A percentile compares a stretch with the other conserved stretches of the same genome.
These are phyloP conservation scores for Sebastes umbrosus DNA, from an alignment of 2,797 vertebrate genomes.

Conservation along the genomic window DNA sequence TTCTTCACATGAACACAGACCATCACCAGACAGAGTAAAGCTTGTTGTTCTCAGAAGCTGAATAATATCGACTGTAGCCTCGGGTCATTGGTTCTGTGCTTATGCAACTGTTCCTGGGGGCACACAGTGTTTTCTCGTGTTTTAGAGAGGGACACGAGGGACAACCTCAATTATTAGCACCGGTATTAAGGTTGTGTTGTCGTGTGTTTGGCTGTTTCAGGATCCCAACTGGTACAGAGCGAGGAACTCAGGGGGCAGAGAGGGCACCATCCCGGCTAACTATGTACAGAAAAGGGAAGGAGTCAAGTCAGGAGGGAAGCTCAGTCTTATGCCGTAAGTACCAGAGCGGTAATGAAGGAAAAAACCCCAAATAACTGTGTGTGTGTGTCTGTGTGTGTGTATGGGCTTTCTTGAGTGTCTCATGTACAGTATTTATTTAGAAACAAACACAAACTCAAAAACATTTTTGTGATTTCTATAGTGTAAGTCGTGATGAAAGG, in stretches of 20 bases:
- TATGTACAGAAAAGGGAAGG: conserved; percentile 98
- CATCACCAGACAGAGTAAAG: background rate
- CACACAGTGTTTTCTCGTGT: too few relatives aligned
- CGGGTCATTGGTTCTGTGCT: background rate
- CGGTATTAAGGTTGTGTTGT: background rate
- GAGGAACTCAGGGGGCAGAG: conserved; percentile 92
- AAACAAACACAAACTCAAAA: background rate
- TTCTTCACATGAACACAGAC: background rate
- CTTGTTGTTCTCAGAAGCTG: background rate
- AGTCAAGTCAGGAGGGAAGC: conserved; percentile 95
- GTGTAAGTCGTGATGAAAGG: background rate
- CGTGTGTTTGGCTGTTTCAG: conserved; percentile 65
- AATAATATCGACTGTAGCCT: background rate
- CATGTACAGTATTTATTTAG: background rate
- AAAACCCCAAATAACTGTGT: background rate
- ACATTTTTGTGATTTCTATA: background rate
- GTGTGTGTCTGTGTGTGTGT: background rate
- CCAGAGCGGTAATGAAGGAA: background rate
- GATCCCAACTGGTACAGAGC: conserved; percentile 99
- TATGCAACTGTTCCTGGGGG: background rate
- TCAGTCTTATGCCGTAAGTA: conserved; percentile 99
- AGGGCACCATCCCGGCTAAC: conserved; percentile 97
- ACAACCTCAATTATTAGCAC: background rate
- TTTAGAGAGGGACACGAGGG: background rate
- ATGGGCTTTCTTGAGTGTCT: background rate